Conservation (phyloP, 2,113 vertebrate genomes). For the Bambusicola thoracicus region DNA sequence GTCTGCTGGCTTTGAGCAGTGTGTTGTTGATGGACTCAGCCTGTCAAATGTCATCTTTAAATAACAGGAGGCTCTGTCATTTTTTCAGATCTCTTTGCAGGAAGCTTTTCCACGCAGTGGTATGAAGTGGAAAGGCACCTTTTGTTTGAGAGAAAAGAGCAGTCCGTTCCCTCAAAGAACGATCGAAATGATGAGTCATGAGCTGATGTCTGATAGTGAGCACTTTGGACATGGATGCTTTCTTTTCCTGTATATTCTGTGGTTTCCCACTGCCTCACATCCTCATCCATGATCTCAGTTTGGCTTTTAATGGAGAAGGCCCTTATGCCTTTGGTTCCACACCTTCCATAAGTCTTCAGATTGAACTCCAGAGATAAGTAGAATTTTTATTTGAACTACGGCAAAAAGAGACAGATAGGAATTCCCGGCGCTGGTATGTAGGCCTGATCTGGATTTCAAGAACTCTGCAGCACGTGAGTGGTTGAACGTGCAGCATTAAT, state of each 20-base stretch:
- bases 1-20: background rate
- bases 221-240: background rate
- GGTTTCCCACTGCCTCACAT: background rate
- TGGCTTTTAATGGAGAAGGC: background rate
- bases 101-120: background rate
- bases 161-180: background rate
- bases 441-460: background rate
- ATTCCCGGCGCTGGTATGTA: background rate
- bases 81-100: background rate
- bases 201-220: background rate
- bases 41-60: background rate
- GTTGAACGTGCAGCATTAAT: background rate
- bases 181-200: background rate
- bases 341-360: background rate
- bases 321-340: background rate
- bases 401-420: background rate
- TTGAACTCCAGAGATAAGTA: background rate
- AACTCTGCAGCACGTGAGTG: background rate
- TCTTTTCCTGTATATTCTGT: background rate
- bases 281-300: background rate
- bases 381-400: background rate
- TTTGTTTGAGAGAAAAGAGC: background rate
- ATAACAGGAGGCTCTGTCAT: background rate
- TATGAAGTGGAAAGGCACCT: background rate
- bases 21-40: background rate